These are phyloP conservation scores for Selenia dentaria DNA, from an alignment of 2,888 invertebrate species.

Conservation along the genomic window DNA sequence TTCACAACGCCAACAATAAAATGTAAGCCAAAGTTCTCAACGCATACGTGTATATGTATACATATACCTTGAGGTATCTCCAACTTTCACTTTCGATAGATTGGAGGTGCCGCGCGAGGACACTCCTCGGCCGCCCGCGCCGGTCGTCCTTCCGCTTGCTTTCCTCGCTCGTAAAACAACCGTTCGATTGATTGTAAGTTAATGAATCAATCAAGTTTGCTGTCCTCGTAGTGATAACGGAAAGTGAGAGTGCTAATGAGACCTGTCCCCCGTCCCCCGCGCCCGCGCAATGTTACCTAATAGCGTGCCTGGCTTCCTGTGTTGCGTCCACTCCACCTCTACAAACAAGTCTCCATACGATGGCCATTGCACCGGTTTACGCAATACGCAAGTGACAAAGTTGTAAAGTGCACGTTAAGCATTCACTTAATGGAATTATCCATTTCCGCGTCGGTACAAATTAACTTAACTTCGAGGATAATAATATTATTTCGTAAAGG, in stretches of 20 bases:
- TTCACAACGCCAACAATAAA: too few relatives aligned
- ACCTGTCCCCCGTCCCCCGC: conserved; percentile 4
- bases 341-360: not conserved
- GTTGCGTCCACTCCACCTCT: not conserved
- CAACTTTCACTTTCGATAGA: not conserved
- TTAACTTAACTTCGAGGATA: too few relatives aligned
- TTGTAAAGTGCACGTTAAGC: not conserved
- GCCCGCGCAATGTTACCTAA: conserved; percentile 1
- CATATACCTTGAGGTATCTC: not conserved
- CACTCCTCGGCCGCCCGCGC: not conserved
- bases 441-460: too few relatives aligned
- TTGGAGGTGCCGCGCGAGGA: not conserved
- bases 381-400: not conserved
- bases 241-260: conserved; percentile 15
- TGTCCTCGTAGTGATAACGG: conserved; percentile 5
- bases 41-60: too few relatives aligned
- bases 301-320: conserved; percentile 2
- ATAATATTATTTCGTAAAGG: too few relatives aligned
- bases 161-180: not conserved
- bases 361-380: not conserved
- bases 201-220: conserved; percentile 1
- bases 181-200: not conserved
- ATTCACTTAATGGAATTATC: too few relatives aligned
- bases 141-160: not conserved
- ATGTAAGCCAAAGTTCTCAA: too few relatives aligned